Conservation (phyloP, 2,113 vertebrate species). For the Carollia perspicillata region DNA sequence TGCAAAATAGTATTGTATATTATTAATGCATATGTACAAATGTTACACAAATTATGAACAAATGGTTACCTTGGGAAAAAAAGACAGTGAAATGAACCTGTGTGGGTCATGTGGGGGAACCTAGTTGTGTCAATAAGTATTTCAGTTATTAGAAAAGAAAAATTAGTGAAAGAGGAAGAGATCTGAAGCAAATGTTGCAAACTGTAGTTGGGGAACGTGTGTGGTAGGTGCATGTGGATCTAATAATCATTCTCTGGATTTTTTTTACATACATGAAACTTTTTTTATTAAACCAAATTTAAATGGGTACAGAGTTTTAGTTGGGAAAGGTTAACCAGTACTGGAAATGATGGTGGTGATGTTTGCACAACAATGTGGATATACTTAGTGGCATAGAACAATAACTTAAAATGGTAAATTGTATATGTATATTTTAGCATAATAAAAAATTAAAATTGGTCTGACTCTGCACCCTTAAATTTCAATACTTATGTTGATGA, state of each 20-base stretch:
- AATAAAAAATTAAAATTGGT: background rate
- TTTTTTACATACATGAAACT: background rate
- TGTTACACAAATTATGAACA: background rate
- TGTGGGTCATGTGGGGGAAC: too few relatives aligned
- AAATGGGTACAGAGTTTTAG: background rate
- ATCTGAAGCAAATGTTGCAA: background rate
- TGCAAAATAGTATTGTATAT: background rate
- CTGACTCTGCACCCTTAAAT: background rate
- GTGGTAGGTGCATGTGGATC: background rate
- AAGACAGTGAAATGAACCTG: background rate
- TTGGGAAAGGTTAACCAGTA: background rate
- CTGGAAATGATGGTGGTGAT: background rate
- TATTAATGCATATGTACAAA: background rate
- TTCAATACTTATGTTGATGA: background rate
- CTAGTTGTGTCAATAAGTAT: too few relatives aligned
- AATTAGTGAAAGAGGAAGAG: background rate
- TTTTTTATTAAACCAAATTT: background rate
- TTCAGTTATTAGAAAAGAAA: background rate
- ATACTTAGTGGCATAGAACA: background rate
- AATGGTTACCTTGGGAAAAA: too few relatives aligned
- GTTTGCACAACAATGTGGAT: background rate
- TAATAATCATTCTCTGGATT: background rate
- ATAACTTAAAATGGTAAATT: background rate
- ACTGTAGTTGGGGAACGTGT: background rate
- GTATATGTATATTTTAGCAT: background rate